Conservation (phyloP, 2,888 invertebrate species). For the Drosophila atripex region DNA sequence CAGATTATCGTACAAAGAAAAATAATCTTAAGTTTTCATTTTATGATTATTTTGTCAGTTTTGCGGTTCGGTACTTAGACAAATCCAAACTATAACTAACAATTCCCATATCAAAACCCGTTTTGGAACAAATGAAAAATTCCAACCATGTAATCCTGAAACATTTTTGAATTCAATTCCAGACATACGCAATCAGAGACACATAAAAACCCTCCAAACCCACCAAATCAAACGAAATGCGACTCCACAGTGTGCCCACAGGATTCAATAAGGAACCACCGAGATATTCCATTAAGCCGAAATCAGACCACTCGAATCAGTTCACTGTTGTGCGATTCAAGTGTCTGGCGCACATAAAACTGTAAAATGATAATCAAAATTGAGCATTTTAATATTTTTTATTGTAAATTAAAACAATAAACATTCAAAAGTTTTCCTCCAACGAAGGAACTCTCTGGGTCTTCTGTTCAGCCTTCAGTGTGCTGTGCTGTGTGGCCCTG, state of each 20-base stretch:
- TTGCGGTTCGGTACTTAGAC: too few relatives aligned
- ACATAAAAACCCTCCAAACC: not conserved
- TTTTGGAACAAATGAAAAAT: not conserved
- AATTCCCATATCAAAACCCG: not conserved
- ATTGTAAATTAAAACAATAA: slow-evolving; percentile 77
- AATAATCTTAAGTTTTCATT: too few relatives aligned
- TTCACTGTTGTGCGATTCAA: slow-evolving; percentile 42
- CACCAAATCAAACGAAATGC: not conserved
- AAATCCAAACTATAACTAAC: not conserved
- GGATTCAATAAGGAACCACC: slow-evolving; percentile 4
- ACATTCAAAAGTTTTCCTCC: slow-evolving; percentile 57
- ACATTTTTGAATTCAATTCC: not conserved
- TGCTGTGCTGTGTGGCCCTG: not conserved
- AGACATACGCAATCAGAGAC: slow-evolving; percentile 1
- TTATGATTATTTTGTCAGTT: too few relatives aligned
- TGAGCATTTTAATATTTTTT: slow-evolving; percentile 73
- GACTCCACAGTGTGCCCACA: slow-evolving; percentile 10
- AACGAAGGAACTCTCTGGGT: slow-evolving; percentile 15
- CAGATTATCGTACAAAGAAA: too few relatives aligned
- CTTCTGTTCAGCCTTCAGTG: slow-evolving; percentile 1
- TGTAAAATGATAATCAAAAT: slow-evolving; percentile 70
- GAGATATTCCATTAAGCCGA: slow-evolving; percentile 32
- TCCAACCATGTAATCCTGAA: not conserved
- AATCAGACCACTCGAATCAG: slow-evolving; percentile 38
- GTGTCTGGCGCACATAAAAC: slow-evolving; percentile 59